These are phyloP conservation scores for Leucoraja erinaceus DNA, from an alignment of 2,113 vertebrate genomes.

Conservation along the genomic window DNA sequence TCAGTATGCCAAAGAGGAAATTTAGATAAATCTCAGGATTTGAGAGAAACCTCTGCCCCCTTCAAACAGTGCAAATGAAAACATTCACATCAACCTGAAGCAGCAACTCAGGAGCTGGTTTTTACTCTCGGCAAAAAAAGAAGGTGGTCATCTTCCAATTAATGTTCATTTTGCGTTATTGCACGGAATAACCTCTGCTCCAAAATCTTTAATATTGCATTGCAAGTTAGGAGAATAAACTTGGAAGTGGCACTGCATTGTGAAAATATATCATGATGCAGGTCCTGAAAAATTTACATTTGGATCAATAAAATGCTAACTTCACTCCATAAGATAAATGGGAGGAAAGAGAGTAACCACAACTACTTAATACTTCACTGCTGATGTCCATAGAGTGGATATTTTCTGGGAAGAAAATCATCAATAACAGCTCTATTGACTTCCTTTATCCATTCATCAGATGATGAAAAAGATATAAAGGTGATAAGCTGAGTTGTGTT, in stretches of 20 bases:
- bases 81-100: background rate
- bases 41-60: background rate
- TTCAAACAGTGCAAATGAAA: background rate
- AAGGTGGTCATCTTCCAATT: background rate
- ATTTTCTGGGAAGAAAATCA: background rate
- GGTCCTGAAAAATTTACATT: background rate
- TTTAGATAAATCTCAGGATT: background rate
- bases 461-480: background rate
- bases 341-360: background rate
- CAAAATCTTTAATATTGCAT: background rate
- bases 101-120: background rate
- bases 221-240: background rate
- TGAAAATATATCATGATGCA: background rate
- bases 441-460: background rate
- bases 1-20: background rate
- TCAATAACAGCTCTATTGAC: background rate
- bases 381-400: background rate
- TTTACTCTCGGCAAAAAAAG: background rate
- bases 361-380: background rate
- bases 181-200: background rate
- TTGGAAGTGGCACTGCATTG: background rate
- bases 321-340: background rate
- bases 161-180: background rate
- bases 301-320: background rate
- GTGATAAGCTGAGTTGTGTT: slow-evolving; percentile 33